Evolutionary conservation across 2,797 vertebrate genomes (phyloP).

Genomic region (Valencia hispanica): DNA sequence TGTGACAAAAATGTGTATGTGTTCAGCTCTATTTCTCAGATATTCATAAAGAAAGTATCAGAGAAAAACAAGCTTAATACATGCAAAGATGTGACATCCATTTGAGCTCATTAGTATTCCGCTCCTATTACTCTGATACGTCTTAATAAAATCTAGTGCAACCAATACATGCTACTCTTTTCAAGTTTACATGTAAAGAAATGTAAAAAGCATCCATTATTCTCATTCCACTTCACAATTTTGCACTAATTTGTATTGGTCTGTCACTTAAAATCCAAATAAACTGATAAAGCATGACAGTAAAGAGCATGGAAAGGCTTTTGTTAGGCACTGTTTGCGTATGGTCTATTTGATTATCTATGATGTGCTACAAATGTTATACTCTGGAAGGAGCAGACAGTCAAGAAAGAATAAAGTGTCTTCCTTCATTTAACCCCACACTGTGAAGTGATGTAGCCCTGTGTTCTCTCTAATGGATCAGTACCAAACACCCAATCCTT

Average conservation of each 20-base stretch:
- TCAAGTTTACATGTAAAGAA: neutral
- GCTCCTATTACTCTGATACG: neutral
- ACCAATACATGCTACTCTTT: neutral
- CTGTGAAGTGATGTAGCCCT: constrained; percentile 59
- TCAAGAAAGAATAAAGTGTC: constrained; percentile 56
- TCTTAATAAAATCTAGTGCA: neutral
- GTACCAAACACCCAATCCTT: constrained; percentile 39
- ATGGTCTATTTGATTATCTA: constrained; percentile 52
- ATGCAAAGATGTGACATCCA: neutral
- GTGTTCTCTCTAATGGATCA: constrained; percentile 38
- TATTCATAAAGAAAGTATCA: neutral
- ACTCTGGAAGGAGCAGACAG: constrained; percentile 35
- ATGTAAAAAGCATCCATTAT: neutral
- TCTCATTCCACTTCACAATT: neutral
- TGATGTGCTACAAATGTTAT: constrained; percentile 65
- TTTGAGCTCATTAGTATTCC: neutral
- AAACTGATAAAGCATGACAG: neutral
- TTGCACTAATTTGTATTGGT: neutral
- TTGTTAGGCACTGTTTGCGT: constrained; percentile 34
- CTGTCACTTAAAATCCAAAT: neutral
- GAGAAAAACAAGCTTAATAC: neutral
- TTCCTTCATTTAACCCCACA: constrained; percentile 44
- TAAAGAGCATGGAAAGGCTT: neutral
- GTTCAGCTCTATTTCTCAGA: neutral
- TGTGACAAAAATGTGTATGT: neutral